phyloP scores from a whole-genome alignment of 2,888 invertebrate species.

The Notodonta ziczac region DNA sequence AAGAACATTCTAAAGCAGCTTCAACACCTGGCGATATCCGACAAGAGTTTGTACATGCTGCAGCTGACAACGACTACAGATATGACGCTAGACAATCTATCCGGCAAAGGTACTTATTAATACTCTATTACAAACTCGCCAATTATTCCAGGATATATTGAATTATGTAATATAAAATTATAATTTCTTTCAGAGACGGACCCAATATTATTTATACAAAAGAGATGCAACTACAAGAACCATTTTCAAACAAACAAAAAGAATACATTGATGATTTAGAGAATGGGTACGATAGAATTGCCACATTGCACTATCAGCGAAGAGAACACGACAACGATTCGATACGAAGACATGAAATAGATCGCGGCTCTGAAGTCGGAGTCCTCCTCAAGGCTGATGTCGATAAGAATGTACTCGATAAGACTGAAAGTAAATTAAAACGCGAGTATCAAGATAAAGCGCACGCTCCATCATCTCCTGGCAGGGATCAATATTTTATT shows the following conservation, averaged over 20 bases:
- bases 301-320: slow-evolving; percentile 74
- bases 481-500: slow-evolving; percentile 90
- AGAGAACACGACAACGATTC: slow-evolving; percentile 89
- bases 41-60: slow-evolving; percentile 79
- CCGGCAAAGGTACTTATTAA: slow-evolving; percentile 62
- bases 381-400: slow-evolving; percentile 76
- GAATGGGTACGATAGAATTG: slow-evolving; percentile 82
- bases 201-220: slow-evolving; percentile 83
- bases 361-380: slow-evolving; percentile 88
- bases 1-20: slow-evolving; percentile 79
- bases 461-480: slow-evolving; percentile 68
- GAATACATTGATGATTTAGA: slow-evolving; percentile 86
- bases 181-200: slow-evolving; percentile 71
- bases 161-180: background rate
- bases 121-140: background rate
- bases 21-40: slow-evolving; percentile 74
- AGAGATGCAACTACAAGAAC: slow-evolving; percentile 81
- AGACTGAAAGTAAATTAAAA: slow-evolving; percentile 59
- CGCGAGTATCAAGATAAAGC: slow-evolving; percentile 61
- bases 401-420: slow-evolving; percentile 59
- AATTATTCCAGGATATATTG: background rate
- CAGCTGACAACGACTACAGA: slow-evolving; percentile 77
- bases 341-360: slow-evolving; percentile 90
- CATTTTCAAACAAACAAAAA: slow-evolving; percentile 79
- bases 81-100: slow-evolving; percentile 75